Evolutionary conservation across 2,113 vertebrate genomes (phyloP), one percentile per base, ranked within the genome.

Genomic region (Passer domesticus): DNA sequence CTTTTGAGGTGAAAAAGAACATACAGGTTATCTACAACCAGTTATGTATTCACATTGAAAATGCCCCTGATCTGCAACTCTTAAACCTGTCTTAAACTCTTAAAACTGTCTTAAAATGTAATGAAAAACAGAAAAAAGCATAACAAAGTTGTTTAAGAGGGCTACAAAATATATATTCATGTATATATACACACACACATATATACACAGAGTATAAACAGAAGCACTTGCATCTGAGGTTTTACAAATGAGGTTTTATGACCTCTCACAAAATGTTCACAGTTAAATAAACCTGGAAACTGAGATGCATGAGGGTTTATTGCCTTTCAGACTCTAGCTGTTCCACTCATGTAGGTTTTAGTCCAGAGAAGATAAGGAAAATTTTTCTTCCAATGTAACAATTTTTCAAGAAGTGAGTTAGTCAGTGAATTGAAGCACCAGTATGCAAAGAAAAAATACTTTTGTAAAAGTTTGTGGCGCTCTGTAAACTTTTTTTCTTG

Each of bases 261-360:
- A 13, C 25, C 31, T 66, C 64, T 77, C 50, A 31, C 39, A 37
- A 72, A 55, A 77, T 73, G 9, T 11, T 58, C 49, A 67, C 30
- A 47, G 3, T 60, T 91, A 68, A 80, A 21, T 52, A 60, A 80
- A 87, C 22, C 31, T 70, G 46, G 37, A 69, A 77, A 22, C 28
- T 44, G 53, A 74, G 46, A n/a, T 37, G 4, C 10, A 6, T 22
- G 24, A 56, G 35, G 56, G 9, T 15, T 83, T 59, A 25, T 33
- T 75, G 27, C 37, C 24, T 68, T 75, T 15, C 21, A 63, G 35
- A 55, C 6, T 21, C 12, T 56, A 17, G 6, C 28, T 76, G 25
- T 68, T 90, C 16, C 44, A 63, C 10, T 37, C 37, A 17, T 0
- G 2, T 27, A 3, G 0, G 0, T 77, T 84, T 90, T 47, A 41